Evolutionary conservation across 2,888 invertebrate genomes (phyloP).

Genomic region (Habroteleia sp.): DNA sequence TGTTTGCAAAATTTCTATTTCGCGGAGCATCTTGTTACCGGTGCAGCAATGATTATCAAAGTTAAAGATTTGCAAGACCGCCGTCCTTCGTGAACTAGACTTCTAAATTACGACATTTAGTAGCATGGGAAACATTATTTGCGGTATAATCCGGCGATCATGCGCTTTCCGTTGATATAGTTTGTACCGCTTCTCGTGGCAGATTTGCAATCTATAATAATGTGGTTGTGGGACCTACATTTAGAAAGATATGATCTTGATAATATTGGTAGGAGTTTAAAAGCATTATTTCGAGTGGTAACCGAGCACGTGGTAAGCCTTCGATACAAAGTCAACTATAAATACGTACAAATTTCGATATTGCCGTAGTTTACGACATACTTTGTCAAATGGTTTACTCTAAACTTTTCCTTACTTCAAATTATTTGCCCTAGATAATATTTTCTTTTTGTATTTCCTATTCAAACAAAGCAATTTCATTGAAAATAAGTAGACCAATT

Average conservation of each 20-base stretch:
- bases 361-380: slow-evolving; percentile 25
- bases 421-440: not conserved
- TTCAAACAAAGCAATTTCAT: too few species aligned
- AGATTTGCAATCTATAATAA: slow-evolving; percentile 63
- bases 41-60: slow-evolving; percentile 29
- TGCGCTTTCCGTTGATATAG: slow-evolving; percentile 34
- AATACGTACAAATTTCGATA: slow-evolving; percentile 4
- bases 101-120: slow-evolving; percentile 67
- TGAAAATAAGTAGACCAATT: too few species aligned
- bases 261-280: slow-evolving; percentile 25
- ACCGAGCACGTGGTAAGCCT: slow-evolving; percentile 24
- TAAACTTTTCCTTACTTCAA: slow-evolving; percentile 20
- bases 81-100: slow-evolving; percentile 55
- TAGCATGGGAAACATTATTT: slow-evolving; percentile 67
- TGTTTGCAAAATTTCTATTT: slow-evolving; percentile 40
- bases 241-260: slow-evolving; percentile 45
- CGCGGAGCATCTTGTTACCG: slow-evolving; percentile 40
- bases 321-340: not conserved
- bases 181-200: slow-evolving; percentile 54
- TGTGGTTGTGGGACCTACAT: slow-evolving; percentile 55
- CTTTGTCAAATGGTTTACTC: not conserved
- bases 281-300: slow-evolving; percentile 36
- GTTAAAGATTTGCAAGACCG: slow-evolving; percentile 46
- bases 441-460: too few species aligned
- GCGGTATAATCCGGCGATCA: slow-evolving; percentile 57